Percentiles rank a stretch among this genome's conserved stretches.
These are phyloP conservation scores for Nesogale talazaci DNA, from an alignment of 2,113 vertebrate genomes.

Conservation along the genomic window DNA sequence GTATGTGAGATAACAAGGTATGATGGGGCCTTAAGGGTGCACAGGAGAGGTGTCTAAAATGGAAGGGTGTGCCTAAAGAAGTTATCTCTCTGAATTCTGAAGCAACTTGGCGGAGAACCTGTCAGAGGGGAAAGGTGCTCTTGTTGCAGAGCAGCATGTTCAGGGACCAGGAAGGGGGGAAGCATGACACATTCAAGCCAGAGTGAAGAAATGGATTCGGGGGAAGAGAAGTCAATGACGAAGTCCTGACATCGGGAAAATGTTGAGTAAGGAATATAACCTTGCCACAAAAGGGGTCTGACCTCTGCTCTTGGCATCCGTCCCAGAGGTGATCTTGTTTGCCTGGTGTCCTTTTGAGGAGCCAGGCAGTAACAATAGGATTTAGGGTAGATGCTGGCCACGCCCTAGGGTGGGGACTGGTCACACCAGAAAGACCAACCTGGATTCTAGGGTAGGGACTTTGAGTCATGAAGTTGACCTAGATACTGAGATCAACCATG, in stretches of 20 bases:
- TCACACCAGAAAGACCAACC: not conserved
- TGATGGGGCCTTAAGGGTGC: rapidly evolving
- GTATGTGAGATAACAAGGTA: not conserved
- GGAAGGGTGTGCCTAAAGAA: not conserved
- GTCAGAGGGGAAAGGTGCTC: not conserved
- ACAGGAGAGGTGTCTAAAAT: not conserved
- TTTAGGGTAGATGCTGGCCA: not conserved
- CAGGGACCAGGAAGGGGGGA: not conserved
- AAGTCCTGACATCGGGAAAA: not conserved
- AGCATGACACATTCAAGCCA: not conserved
- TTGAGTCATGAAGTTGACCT: not conserved
- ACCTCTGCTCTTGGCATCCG: not conserved
- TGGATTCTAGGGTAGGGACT: not conserved
- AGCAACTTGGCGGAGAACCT: not conserved
- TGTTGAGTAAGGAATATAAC: not conserved
- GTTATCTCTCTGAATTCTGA: not conserved
- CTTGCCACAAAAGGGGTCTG: not conserved
- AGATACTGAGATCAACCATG: not conserved
- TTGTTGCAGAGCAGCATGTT: not conserved
- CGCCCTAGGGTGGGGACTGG: not conserved
- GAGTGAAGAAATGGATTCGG: not conserved
- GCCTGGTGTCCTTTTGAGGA: not conserved
- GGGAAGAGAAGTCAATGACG: not conserved
- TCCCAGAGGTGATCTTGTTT: not conserved
- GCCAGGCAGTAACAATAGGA: not conserved